Evolutionary conservation across 2,113 vertebrate species (phyloP), one percentile per base, ranked within the genome.

Genomic region (Stictonetta naevosa): DNA sequence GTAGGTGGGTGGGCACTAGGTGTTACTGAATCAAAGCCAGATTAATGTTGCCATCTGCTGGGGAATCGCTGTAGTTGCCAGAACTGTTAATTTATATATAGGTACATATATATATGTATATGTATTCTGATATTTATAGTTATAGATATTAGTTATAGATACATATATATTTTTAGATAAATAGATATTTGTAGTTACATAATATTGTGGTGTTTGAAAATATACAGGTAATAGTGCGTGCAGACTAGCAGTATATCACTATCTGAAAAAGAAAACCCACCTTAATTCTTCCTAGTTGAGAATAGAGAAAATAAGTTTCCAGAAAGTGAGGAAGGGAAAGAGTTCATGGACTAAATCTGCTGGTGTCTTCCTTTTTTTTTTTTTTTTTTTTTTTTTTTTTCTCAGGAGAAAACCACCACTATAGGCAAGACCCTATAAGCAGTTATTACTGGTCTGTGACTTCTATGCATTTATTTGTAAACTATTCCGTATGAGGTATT

Each of bases 11-110:
- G 42, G 23, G 56, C 48, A 29, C 16, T 16, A 5, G 31, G 11
- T 8, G 7, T 7, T 42, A 4, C 21, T 10, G 3, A 25, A 23
- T 15, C 31, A 83, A 44, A 14, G 58, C 15, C 66, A 31, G 74
- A 36, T 36, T 96, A 89, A 86, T 31, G 96, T 69, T 91, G 93
- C 96, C 96, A 96, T 68, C 97, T 97, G 4, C 92, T 55, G 96
- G 94, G 78, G 8, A 72, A 23, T 13, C 1, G 44, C 48, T 5
- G 77, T 36, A 86, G 33, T 3, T 64, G 60, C 64, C 88, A 14
- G 20, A 3, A 26, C 44, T 31, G 25, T 3, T 3, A 0, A 42
- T 42, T 7, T 44, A 44, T 18, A 17, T 18, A 18, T 44, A 17
- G 17, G 6, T 8, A 18, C 15, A 44, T 48, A 0, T 6, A 8